Percentiles rank a stretch among this genome's conserved stretches.
These are phyloP conservation scores for Polypedilum vanderplanki DNA, from an alignment of 1,140 invertebrate species.

Conservation along the genomic window DNA sequence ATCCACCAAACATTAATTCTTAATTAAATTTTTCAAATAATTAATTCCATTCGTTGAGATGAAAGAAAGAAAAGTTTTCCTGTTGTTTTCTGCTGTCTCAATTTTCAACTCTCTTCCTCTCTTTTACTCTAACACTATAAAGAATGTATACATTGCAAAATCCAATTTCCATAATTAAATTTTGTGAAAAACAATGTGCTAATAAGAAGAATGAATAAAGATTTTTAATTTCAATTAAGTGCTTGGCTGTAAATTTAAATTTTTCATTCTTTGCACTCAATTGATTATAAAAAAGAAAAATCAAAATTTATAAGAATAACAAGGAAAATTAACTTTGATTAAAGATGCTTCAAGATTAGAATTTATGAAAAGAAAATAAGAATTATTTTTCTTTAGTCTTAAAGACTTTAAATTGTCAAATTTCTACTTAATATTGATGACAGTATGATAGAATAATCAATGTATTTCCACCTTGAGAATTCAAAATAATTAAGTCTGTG, in stretches of 20 bases:
- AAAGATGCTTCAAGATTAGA: too few species aligned
- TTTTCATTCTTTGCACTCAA: neutral
- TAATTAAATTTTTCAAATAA: conserved; percentile 1
- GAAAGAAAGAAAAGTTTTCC: neutral
- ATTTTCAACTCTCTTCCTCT: too few species aligned
- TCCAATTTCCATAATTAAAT: conserved; percentile 28
- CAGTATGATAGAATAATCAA: too few species aligned
- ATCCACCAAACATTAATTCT: conserved; percentile 1
- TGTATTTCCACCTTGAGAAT: neutral
- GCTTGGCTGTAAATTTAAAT: neutral
- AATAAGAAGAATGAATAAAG: neutral
- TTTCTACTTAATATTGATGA: too few species aligned
- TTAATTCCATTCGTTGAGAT: conserved; percentile 8
- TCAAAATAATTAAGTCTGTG: neutral
- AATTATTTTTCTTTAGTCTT: too few species aligned
- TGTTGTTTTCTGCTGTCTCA: neutral
- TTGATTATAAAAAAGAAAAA: too few species aligned
- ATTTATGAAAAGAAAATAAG: too few species aligned
- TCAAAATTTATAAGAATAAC: too few species aligned
- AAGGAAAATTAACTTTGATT: too few species aligned
- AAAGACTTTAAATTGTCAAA: too few species aligned
- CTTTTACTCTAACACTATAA: too few species aligned
- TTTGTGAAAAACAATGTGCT: conserved; percentile 1
- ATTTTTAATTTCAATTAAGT: conserved; percentile 27
- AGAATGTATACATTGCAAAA: neutral